Evolutionary conservation across 2,113 vertebrate genomes (phyloP).

Genomic region (Microcebus griseorufus): DNA sequence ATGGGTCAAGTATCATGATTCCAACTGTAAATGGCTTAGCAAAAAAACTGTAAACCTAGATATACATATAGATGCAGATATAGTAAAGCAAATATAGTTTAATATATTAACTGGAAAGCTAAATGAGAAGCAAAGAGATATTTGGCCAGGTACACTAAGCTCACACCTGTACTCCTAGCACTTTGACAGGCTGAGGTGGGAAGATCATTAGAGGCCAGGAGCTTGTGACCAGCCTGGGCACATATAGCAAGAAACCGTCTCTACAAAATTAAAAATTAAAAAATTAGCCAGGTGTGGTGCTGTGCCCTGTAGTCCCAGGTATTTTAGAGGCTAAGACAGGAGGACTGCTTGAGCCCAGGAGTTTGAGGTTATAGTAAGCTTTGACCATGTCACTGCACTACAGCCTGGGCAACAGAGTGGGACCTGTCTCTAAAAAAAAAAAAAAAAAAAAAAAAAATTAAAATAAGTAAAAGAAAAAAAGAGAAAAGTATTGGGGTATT

Average conservation of each 20-base stretch:
- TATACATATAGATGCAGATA: background rate
- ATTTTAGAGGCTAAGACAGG: background rate
- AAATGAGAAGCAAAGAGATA: background rate
- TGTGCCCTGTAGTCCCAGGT: background rate
- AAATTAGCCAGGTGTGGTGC: background rate
- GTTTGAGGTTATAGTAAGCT: background rate
- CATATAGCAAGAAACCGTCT: background rate
- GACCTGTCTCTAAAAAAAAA: no score
- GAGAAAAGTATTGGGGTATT: background rate
- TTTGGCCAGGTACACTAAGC: background rate
- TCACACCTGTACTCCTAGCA: background rate
- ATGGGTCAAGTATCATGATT: background rate
- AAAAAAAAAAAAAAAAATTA: no score
- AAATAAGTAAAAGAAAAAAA: no score
- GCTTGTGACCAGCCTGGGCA: background rate
- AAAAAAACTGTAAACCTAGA: background rate
- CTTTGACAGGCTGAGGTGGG: background rate
- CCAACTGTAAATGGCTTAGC: background rate
- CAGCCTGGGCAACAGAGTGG: no score
- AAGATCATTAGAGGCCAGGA: background rate
- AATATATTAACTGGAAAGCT: background rate
- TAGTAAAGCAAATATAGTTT: background rate
- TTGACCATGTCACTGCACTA: background rate
- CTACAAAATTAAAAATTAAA: background rate
- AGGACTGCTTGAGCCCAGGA: background rate